Percentiles rank a stretch among this genome's conserved stretches.
Evolutionary conservation across 2,113 vertebrate species (phyloP).

Genomic region (Onychostruthus taczanowskii): DNA sequence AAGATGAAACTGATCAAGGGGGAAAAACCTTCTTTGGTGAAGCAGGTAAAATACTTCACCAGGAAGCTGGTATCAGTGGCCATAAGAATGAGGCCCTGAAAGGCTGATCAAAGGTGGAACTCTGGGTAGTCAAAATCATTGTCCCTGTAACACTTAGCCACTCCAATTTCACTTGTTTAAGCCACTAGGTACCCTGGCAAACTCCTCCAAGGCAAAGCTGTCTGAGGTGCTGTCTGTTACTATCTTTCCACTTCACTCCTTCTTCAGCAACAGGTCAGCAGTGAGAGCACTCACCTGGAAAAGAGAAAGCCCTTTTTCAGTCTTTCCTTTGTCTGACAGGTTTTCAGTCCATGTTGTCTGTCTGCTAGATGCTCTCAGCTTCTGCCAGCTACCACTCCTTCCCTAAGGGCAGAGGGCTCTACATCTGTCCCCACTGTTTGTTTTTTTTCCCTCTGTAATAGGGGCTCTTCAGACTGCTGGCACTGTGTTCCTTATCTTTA

Average conservation of each 20-base stretch:
- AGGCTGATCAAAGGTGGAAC: not conserved
- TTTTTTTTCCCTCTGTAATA: not conserved
- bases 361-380: not conserved
- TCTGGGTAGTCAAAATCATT: not conserved
- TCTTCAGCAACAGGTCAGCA: not conserved
- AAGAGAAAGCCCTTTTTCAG: not conserved
- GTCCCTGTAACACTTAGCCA: not conserved
- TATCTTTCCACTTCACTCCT: not conserved
- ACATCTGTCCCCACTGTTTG: fast-evolving
- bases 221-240: not conserved
- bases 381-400: not conserved
- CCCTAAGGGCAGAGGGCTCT: not conserved
- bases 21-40: not conserved
- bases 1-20: not conserved
- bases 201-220: not conserved
- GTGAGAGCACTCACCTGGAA: not conserved
- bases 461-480: not conserved
- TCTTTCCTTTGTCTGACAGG: not conserved
- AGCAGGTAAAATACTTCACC: not conserved
- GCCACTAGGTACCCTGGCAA: fast-evolving
- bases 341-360: not conserved
- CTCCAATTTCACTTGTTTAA: not conserved
- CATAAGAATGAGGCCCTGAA: not conserved
- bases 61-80: not conserved
- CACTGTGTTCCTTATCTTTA: not conserved